phyloP scores from a whole-genome alignment of 2,113 vertebrate genomes.

The Orycteropus afer region DNA sequence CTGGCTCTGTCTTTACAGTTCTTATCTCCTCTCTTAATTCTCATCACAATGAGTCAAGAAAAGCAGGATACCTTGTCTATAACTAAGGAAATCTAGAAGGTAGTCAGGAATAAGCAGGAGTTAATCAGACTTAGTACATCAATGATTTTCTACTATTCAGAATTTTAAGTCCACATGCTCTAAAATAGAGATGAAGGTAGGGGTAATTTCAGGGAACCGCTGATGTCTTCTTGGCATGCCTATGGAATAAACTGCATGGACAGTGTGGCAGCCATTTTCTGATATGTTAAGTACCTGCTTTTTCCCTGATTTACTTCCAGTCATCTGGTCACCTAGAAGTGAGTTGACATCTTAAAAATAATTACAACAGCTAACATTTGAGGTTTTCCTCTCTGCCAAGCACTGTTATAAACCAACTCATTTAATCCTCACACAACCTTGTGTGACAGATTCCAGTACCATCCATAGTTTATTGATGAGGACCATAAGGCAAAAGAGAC shows the following conservation, averaged over 20 bases:
- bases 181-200: background rate
- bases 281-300: background rate
- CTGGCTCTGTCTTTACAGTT: conserved; percentile 35
- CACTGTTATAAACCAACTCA: background rate
- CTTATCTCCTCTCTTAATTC: background rate
- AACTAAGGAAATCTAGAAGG: conserved; percentile 48
- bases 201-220: background rate
- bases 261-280: background rate
- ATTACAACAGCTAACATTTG: background rate
- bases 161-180: conserved; percentile 35
- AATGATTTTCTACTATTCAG: background rate
- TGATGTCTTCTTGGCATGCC: background rate
- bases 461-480: background rate
- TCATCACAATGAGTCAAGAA: background rate
- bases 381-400: background rate
- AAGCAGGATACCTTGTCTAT: conserved; percentile 20
- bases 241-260: background rate
- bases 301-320: conserved; percentile 25
- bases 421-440: background rate
- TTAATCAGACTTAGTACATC: background rate
- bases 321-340: conserved; percentile 15
- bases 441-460: background rate
- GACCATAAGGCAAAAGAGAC: conserved; percentile 14
- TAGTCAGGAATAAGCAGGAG: background rate
- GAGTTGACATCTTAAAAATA: conserved; percentile 3